Base-by-base conservation (phyloP, 2,113 vertebrate species). In the Rhegmatorhina hoffmannsi region DNA sequence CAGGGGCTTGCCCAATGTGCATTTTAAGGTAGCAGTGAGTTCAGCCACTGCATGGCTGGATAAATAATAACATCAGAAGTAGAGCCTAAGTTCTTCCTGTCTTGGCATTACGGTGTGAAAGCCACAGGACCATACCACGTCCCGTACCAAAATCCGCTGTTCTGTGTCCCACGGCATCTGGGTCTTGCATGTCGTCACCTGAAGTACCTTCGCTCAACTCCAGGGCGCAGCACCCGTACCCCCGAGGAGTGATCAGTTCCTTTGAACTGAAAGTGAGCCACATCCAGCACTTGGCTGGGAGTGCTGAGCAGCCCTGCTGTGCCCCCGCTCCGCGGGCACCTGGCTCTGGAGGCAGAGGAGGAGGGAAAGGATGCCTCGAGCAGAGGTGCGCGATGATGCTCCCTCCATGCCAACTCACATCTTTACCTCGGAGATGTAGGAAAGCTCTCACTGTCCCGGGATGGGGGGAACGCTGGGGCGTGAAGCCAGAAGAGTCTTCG, bases 61-160 rank as follows among this genome's bases (percentile, higher is more conserved):
- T 44, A 14, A 91, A 77, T 24, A 84, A 50, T 24, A 50, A 64
- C 18, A 25, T 76, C 16, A 49, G 24, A 38, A 55, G 31, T 12
- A 69, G 24, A 66, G 20, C 24, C 15, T 69, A 1, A 24, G 72
- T 91, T 84, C 49, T 77, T 36, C n/a, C 49, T 73, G 15, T 55
- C 59, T 58, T 16, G 66, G 38, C 0, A 0, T 52, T 25, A 1
- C 0, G 4, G 7, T 13, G 9, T 60, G 66, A 60, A 47, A 56
- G 18, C 73, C 31, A 13, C 34, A 34, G 56, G 58, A 60, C 29
- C 40, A 9, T 9, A 33, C 33, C 9, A 3, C 11, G 5, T 81
- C 20, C 73, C 1, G 0, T 36, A 64, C 18, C 0, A 6, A 53
- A 77, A 49, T 25, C 16, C 0, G 1, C n/a, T 12, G 10, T 34